Conservation (phyloP, 2,113 vertebrate species). For the Catharus bicknelli region DNA sequence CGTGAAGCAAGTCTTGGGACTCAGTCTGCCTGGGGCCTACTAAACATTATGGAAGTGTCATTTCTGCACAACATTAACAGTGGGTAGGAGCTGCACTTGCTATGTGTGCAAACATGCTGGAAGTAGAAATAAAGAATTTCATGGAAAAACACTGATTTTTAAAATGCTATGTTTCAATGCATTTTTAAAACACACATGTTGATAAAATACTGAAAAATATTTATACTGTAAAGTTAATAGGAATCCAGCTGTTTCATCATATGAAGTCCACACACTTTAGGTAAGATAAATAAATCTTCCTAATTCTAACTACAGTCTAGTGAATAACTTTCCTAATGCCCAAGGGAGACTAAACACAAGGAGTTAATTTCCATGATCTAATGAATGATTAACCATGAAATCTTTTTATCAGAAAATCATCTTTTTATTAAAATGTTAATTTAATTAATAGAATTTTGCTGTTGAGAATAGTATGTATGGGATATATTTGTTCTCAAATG, state of each 20-base stretch:
- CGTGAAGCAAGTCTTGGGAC: background rate
- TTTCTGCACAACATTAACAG: background rate
- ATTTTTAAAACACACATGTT: background rate
- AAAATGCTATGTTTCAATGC: background rate
- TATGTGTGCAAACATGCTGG: background rate
- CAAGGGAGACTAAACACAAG: background rate
- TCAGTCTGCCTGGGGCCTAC: background rate
- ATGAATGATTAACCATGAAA: constrained; percentile 23
- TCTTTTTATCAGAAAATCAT: constrained; percentile 18
- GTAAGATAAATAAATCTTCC: constrained; percentile 1
- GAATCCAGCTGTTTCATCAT: background rate
- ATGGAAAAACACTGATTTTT: background rate
- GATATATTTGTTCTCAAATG: background rate
- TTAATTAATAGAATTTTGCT: constrained; percentile 36
- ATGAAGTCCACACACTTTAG: background rate
- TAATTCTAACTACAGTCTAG: constrained; percentile 1
- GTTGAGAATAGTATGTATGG: constrained; percentile 17
- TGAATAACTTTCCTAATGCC: background rate
- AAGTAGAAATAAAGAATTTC: background rate
- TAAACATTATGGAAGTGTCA: background rate
- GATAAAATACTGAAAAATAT: background rate
- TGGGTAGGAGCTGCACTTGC: background rate
- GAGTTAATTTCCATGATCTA: constrained; percentile 17
- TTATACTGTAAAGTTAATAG: background rate
- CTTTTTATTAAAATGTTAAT: constrained; percentile 26